Evolutionary conservation across 2,113 vertebrate genomes (phyloP), one percentile per base, ranked within the genome.

Genomic region (Nematolebias whitei): DNA sequence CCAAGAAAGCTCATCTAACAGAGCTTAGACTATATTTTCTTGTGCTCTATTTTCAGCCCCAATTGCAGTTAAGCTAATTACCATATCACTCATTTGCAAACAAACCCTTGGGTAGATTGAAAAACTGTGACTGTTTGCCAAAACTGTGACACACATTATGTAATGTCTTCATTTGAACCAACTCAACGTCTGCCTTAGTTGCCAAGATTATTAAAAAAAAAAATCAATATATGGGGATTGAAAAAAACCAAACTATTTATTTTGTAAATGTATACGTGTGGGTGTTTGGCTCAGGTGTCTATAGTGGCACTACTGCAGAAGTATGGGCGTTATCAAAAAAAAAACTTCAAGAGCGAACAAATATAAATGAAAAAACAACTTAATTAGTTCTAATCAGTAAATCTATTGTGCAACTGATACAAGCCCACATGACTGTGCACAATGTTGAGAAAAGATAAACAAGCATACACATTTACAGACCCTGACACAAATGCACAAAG

Each of bases 401-500:
- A 73, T 75, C 10, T 11, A 48, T 75, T 75, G 43, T 80, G 62
- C 55, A 68, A 63, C 35, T 35, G 22, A 78, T 62, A 57, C 29
- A 67, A n/a, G 55, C 32, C 52, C 63, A 79, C 35, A 12, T 78
- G 83, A 70, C 52, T 19, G 19, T 39, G 49, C 44, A 48, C 66
- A 71, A 26, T 35, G 12, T 54, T 7, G 55, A 16, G 57, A 0
- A 26, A 14, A 58, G 48, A 55, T 3, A 58, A 12, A 19, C 18
- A 68, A 59, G 74, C 35, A 65, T 60, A 57, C 68, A 71, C 26
- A 68, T 63, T 66, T 55, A 64, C 19, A 73, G 12, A 73, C 58
- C 26, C 35, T 35, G 12, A 72, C 22, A 39, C n/a, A 55, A 55
- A 39, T 12, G 13, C 52, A 39, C 51, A 60, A 18, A 55, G 29